These are phyloP conservation scores for Vipera latastei DNA, from an alignment of 2,797 vertebrate species.

Conservation along the genomic window DNA sequence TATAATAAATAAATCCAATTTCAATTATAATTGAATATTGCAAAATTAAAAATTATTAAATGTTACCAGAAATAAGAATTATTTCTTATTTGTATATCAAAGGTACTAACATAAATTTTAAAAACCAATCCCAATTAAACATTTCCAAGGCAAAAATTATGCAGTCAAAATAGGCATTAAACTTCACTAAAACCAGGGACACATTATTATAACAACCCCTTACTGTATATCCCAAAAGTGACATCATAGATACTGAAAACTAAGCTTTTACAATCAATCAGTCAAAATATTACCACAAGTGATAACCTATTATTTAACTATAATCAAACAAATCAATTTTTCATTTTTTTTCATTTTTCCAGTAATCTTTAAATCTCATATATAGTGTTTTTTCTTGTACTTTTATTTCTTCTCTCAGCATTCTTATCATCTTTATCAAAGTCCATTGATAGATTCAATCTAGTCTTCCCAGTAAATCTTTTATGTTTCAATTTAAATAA, in stretches of 20 bases:
- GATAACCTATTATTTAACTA: background rate
- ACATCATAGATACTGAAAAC: background rate
- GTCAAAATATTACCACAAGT: background rate
- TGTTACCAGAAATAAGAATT: background rate
- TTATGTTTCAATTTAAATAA: background rate
- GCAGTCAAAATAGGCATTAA: background rate
- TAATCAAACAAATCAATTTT: background rate
- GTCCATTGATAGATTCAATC: background rate
- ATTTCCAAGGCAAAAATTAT: background rate
- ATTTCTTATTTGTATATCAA: background rate
- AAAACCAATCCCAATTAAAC: background rate
- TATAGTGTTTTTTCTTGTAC: background rate
- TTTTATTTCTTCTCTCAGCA: background rate
- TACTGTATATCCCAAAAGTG: background rate
- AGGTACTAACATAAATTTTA: background rate
- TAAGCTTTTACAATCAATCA: background rate
- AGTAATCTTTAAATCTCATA: background rate
- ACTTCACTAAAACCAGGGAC: background rate
- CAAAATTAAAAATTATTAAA: background rate
- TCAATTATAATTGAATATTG: background rate
- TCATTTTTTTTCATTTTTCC: background rate
- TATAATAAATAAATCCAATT: background rate
- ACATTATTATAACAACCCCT: background rate
- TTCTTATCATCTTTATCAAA: background rate
- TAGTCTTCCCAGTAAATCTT: background rate